Evolutionary conservation across 1,140 invertebrate species (phyloP), one percentile per base, ranked within the genome.

Genomic region (Caenorhabditis tropicalis): DNA sequence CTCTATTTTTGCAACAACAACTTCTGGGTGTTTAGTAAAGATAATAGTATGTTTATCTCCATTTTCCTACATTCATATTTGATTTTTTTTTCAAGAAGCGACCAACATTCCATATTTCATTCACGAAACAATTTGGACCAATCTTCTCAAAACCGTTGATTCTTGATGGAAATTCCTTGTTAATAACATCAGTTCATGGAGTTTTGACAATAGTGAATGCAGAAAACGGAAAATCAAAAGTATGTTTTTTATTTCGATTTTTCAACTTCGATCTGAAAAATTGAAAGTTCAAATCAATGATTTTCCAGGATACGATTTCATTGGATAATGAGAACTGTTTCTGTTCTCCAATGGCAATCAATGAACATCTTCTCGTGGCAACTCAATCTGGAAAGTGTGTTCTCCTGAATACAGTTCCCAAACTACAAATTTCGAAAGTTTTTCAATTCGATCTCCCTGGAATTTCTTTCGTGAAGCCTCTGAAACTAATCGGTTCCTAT

Each of bases 401-500:
- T 3, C 0, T 15, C 3, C 24, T 74, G n/a, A 12, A 74, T 12
- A 43, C 43, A 7, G 9, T 6, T 2, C 36, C n/a, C 36, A 43
- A 43, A 39, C 36, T 46, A 0, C 5, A 21, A 5, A 46, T 74
- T 74, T 43, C 15, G 7, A 43, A 19, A 21, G 16, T 74, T 46
- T 74, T 46, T 46, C 65, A 24, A 46, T 43, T 74, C 15, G 36
- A 43, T 74, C 15, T 31, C 43, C 65, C 33, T 2, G 65, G 36
- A 74, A 74, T 74, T 1, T 74, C 65, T 12, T 74, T 43, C n/a
- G 65, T 74, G n/a, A 74, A 43, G 15, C 24, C 36, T 24, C 65
- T 36, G n/a, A 74, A 74, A 24, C 0, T 74, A 24, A 0, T 74
- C 0, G 5, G 43, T 74, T 19, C 31, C 2, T 5, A 16, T 36